Evolutionary conservation across 1,140 invertebrate genomes (phyloP).

Genomic region (Chionoecetes opilio): DNA sequence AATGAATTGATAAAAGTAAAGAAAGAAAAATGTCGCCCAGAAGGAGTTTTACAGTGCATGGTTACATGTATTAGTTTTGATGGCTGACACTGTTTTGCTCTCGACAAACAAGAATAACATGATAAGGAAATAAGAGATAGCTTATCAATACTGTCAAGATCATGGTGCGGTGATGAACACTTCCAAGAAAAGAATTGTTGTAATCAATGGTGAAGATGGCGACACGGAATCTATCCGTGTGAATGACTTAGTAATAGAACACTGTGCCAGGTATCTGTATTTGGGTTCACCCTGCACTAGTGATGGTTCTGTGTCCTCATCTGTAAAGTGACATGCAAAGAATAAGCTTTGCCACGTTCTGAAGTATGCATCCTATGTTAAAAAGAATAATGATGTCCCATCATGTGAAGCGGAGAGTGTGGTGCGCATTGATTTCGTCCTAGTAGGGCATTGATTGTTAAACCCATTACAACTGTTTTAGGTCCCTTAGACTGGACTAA

Average conservation of each 20-base stretch:
- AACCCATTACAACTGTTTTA: too few species aligned
- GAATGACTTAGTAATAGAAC: neutral
- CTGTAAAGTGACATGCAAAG: neutral
- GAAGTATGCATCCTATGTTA: neutral
- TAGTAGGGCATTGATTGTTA: neutral
- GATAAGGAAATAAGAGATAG: neutral
- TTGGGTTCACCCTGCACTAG: slow-evolving; percentile 5
- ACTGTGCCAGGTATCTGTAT: neutral
- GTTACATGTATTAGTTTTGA: too few species aligned
- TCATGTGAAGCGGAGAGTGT: neutral
- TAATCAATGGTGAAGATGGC: neutral
- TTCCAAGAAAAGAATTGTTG: neutral
- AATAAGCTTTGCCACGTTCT: neutral
- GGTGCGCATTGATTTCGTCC: too few species aligned
- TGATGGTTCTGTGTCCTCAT: slow-evolving; percentile 30
- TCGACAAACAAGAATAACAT: neutral
- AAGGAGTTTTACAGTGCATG: too few species aligned
- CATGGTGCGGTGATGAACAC: neutral
- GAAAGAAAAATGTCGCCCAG: too few species aligned
- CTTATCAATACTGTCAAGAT: slow-evolving; percentile 15
- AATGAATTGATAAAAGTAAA: too few species aligned
- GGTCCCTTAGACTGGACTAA: too few species aligned
- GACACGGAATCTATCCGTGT: neutral
- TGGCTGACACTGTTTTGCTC: too few species aligned
- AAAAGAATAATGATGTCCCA: slow-evolving; percentile 4